Evolutionary conservation across 2,888 invertebrate species (phyloP).

Genomic region (Drosophila dives): DNA sequence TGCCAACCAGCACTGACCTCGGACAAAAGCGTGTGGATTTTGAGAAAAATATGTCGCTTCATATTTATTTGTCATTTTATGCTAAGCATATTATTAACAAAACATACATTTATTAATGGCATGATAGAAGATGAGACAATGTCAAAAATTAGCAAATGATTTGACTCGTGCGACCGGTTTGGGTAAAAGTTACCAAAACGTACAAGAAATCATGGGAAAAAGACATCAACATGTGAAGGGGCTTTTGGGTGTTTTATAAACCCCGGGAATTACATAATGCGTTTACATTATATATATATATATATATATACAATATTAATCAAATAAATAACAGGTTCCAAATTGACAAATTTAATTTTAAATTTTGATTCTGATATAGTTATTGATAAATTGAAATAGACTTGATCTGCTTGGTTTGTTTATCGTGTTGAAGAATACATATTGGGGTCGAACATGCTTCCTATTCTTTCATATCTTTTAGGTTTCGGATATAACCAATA

Average conservation of each 20-base stretch:
- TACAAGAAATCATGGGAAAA: constrained; percentile 1
- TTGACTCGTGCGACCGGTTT: constrained; percentile 55
- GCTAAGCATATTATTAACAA: constrained; percentile 1
- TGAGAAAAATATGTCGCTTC: constrained; percentile 13
- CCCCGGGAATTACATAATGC: no score
- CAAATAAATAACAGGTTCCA: neutral
- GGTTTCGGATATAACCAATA: neutral
- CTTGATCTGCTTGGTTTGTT: neutral
- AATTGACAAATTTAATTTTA: neutral
- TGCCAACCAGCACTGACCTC: constrained; percentile 62
- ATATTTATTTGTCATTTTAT: neutral
- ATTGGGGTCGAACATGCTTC: neutral
- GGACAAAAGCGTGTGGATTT: constrained; percentile 45
- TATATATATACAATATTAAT: no score
- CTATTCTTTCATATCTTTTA: neutral
- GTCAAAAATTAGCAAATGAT: constrained; percentile 61
- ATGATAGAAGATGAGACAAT: constrained; percentile 62
- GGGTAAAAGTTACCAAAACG: constrained; percentile 23
- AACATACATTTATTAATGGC: constrained; percentile 25
- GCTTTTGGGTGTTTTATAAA: neutral
- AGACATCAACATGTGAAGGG: neutral
- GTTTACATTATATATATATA: no score
- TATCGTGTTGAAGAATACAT: neutral
- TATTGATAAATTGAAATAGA: neutral
- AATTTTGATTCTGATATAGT: neutral